Base-by-base conservation (phyloP, 2,113 vertebrate genomes). In the Forbesichthys agassizii region DNA sequence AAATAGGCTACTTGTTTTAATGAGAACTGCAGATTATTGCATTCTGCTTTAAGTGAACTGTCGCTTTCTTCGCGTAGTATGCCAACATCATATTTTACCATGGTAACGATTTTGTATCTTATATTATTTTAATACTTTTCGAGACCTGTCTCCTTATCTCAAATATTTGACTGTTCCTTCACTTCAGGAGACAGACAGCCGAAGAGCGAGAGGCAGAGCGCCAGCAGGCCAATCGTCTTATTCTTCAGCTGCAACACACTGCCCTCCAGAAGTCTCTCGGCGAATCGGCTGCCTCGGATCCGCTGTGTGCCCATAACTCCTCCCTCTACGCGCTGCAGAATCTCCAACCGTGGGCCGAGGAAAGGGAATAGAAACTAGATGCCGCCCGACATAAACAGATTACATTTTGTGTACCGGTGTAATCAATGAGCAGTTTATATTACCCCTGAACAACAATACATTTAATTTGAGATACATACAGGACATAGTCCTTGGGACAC, bases 261-360 rank as follows among this genome's bases (percentile, higher is more conserved):
- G 97, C 96, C 84, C 97, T 99, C 86, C 98, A 98, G 86, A 99
- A 99, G 88, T 96, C 96, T 61, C 94, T 99, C 83, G 92, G 95
- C 68, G 95, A 99, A 90, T 96, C 96, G 36, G 93, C 94, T 74
- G 94, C 94, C 20, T 93, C 95, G 0, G 97, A 99, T 87, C 96
- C 96, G 47, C 94, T 99, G 76, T 99, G 97, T 36, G 94, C 98
- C 68, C 96, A 99, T 86, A 99, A 99, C 90, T 96, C 96, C 53
- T 99, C 98, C 64, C 94, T 99, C 80, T 99, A 96, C 0, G 98
- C 96, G 54, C 95, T 99, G 78, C 97, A 99, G 93, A 98, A 98
- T 86, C 94, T 99, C 66, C 97, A 99, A 87, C 97, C 98, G 0
- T 99, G 98, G 98, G 96, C 94, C 49, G 96, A 98, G 0, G 96